Evolutionary conservation across 2,888 invertebrate genomes (phyloP).

Genomic region (Podabrus alpinus): DNA sequence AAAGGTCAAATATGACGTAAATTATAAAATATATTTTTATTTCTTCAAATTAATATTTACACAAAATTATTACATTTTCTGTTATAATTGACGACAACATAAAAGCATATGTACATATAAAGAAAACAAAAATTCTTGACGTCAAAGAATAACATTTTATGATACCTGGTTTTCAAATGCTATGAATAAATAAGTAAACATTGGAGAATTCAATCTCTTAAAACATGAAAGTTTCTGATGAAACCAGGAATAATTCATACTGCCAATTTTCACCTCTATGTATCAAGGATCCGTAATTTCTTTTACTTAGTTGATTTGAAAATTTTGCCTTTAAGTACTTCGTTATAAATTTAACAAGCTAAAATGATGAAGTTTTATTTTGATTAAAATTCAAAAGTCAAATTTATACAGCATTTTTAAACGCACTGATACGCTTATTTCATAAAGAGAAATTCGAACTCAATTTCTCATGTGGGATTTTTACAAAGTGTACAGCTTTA

Average conservation of each 20-base stretch:
- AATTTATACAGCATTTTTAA: not conserved
- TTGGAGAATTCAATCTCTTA: constrained; percentile 16
- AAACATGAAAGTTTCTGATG: constrained; percentile 16
- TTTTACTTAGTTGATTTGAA: not conserved
- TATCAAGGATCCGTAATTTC: not conserved
- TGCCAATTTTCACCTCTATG: constrained; percentile 14
- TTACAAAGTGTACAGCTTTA: not conserved
- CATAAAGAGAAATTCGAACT: not conserved
- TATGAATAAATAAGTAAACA: constrained; percentile 19
- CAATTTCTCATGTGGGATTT: not conserved
- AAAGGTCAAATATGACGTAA: not conserved
- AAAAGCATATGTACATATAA: not conserved
- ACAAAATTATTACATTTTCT: not conserved
- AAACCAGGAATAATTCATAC: constrained; percentile 15
- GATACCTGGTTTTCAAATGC: constrained; percentile 10
- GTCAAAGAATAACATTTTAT: constrained; percentile 7
- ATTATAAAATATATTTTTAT: not conserved
- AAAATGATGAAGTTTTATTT: not conserved
- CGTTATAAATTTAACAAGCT: not conserved
- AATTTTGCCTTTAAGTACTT: not conserved
- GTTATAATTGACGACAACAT: too few species aligned
- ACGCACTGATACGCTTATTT: not conserved
- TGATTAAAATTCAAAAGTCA: too few species aligned
- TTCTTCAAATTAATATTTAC: not conserved
- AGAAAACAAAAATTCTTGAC: not conserved